These are phyloP conservation scores for Punctoribates punctum DNA, from an alignment of 2,888 invertebrate species.

Conservation along the genomic window DNA sequence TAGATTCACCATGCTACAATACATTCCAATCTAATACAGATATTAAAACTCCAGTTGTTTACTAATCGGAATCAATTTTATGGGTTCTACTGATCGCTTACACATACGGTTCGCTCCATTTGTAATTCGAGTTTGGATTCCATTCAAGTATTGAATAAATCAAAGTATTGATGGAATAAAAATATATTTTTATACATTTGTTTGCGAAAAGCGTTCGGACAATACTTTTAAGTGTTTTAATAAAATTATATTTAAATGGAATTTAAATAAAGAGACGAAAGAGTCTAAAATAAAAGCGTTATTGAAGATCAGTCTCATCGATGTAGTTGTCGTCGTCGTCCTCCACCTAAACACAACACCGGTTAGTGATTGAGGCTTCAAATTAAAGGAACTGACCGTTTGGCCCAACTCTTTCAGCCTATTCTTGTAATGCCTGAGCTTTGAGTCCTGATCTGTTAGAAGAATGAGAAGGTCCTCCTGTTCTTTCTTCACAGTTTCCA, in stretches of 20 bases:
- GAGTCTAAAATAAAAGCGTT: background rate
- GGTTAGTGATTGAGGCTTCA: no score
- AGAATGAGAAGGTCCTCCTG: slow-evolving; percentile 89
- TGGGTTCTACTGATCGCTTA: no score
- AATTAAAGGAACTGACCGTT: slow-evolving; percentile 28
- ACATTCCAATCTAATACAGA: no score
- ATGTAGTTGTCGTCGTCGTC: slow-evolving; percentile 14
- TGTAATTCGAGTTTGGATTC: no score
- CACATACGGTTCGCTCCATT: no score
- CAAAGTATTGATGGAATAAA: no score
- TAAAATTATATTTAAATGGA: background rate
- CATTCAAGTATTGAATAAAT: no score
- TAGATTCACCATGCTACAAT: no score
- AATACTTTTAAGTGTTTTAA: background rate
- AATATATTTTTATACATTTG: no score
- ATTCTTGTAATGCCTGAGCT: slow-evolving; percentile 64
- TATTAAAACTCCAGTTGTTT: no score
- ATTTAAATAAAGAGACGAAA: background rate
- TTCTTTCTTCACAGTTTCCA: slow-evolving; percentile 71
- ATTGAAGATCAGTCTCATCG: background rate
- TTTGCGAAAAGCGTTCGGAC: no score
- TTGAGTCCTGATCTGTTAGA: slow-evolving; percentile 79
- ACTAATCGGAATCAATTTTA: no score
- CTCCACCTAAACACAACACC: background rate
- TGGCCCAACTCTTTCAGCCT: slow-evolving; percentile 54